A percentile compares a stretch with the other conserved stretches of the same genome.
These are phyloP conservation scores for Creontiades dilutus DNA, from an alignment of 2,888 invertebrate genomes.

Conservation along the genomic window DNA sequence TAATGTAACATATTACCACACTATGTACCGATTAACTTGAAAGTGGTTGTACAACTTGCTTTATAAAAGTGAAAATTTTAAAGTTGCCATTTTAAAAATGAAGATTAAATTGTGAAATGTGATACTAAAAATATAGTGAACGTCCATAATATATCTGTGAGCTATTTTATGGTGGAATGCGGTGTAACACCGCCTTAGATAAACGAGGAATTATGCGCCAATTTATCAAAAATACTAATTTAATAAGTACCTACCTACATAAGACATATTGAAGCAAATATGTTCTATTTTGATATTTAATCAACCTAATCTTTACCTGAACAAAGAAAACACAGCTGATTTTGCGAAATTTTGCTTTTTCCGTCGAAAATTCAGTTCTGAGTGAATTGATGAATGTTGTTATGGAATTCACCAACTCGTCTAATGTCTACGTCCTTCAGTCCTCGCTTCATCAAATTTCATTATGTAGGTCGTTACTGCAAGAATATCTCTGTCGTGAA, in stretches of 20 bases:
- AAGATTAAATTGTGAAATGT: not conserved
- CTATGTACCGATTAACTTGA: not conserved
- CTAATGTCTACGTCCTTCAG: too few species aligned
- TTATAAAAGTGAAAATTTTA: not conserved
- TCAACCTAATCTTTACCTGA: not conserved
- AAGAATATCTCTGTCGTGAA: not conserved
- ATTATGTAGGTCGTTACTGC: not conserved
- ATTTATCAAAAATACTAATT: not conserved
- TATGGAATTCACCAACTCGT: too few species aligned
- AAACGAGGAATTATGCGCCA: not conserved
- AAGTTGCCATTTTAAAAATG: not conserved
- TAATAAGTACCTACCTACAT: not conserved
- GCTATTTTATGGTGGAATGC: not conserved
- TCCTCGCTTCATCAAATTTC: too few species aligned
- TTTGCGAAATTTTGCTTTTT: too few species aligned
- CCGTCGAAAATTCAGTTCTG: too few species aligned
- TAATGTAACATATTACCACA: not conserved
- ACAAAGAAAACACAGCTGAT: too few species aligned
- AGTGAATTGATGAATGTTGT: too few species aligned
- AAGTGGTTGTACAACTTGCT: not conserved
- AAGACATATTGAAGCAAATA: not conserved
- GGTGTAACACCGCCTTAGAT: too few species aligned
- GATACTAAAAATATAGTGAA: constrained; percentile 13
- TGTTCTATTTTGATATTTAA: constrained; percentile 4
- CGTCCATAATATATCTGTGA: not conserved